Percentiles rank a stretch among this genome's conserved stretches.
phyloP scores from a whole-genome alignment of 2,888 invertebrate species.

The Epistrophella euchroma region DNA sequence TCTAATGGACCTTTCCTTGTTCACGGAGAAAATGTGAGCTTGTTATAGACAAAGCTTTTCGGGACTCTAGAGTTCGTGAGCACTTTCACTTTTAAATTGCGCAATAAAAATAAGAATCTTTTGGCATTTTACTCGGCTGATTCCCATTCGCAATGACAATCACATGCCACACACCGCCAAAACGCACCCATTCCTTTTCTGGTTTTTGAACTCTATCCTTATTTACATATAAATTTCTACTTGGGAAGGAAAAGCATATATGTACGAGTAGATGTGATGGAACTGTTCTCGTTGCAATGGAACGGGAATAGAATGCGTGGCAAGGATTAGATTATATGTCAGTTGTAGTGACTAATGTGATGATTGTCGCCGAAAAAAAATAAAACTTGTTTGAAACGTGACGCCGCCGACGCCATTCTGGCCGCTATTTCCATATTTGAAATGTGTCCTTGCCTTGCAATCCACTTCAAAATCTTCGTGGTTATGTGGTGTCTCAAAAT shows the following conservation, averaged over 20 bases:
- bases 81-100: slow-evolving; percentile 69
- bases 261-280: not conserved
- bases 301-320: slow-evolving; percentile 39
- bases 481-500: slow-evolving; percentile 42
- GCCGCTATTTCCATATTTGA: slow-evolving; percentile 28
- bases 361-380: slow-evolving; percentile 59
- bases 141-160: slow-evolving; percentile 32
- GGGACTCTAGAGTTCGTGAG: slow-evolving; percentile 42
- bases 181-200: slow-evolving; percentile 58
- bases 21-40: slow-evolving; percentile 26
- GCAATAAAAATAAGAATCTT: slow-evolving; percentile 66
- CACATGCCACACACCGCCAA: slow-evolving; percentile 24
- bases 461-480: not conserved
- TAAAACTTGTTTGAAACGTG: slow-evolving; percentile 69
- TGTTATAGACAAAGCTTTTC: slow-evolving; percentile 39
- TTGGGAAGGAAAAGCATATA: not conserved
- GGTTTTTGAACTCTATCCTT: slow-evolving; percentile 64
- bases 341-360: slow-evolving; percentile 68
- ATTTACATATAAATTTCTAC: slow-evolving; percentile 70
- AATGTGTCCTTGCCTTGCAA: slow-evolving; percentile 4
- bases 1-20: slow-evolving; percentile 51
- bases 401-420: slow-evolving; percentile 21
- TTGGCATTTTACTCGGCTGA: slow-evolving; percentile 68
- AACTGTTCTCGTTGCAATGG: not conserved
- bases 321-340: slow-evolving; percentile 73